Conservation (phyloP, 1,140 invertebrate genomes). For the Neocloeon triangulifer region DNA sequence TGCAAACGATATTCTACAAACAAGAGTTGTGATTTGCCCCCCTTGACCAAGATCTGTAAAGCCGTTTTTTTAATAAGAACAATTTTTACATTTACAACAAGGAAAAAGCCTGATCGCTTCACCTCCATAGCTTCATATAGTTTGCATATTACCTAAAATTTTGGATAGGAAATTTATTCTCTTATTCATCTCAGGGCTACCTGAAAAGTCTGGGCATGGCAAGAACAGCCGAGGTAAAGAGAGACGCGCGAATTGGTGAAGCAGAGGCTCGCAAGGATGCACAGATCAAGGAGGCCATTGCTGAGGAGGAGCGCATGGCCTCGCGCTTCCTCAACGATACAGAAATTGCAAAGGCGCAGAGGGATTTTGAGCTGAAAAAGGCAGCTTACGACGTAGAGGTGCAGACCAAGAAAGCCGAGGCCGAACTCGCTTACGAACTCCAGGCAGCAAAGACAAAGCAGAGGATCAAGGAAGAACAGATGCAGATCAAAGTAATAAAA, state of each 20-base stretch:
- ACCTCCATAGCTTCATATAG: slow-evolving; percentile 1
- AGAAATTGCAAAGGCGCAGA: slow-evolving; percentile 85
- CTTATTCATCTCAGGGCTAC: slow-evolving; percentile 49
- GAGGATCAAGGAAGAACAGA: slow-evolving; percentile 87
- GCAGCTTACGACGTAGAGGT: slow-evolving; percentile 93
- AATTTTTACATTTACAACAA: too few species aligned
- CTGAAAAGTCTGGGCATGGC: slow-evolving; percentile 88
- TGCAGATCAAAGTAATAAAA: slow-evolving; percentile 89
- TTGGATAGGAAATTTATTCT: too few species aligned
- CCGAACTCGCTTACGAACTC: slow-evolving; percentile 82
- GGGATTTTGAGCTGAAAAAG: slow-evolving; percentile 94
- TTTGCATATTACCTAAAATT: slow-evolving; percentile 4
- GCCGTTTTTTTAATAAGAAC: not conserved
- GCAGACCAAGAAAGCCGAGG: slow-evolving; percentile 87
- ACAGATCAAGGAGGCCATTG: slow-evolving; percentile 79
- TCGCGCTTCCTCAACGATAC: slow-evolving; percentile 72
- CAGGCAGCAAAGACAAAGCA: slow-evolving; percentile 93
- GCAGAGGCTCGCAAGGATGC: slow-evolving; percentile 78
- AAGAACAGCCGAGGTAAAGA: slow-evolving; percentile 86
- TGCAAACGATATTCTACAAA: too few species aligned
- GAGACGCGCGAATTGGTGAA: slow-evolving; percentile 89
- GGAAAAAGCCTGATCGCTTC: too few species aligned
- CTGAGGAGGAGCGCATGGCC: slow-evolving; percentile 90
- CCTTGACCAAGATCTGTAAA: not conserved
- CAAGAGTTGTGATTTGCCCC: too few species aligned